phyloP scores from a whole-genome alignment of 2,113 vertebrate genomes.

The Ibidorhyncha struthersii region DNA sequence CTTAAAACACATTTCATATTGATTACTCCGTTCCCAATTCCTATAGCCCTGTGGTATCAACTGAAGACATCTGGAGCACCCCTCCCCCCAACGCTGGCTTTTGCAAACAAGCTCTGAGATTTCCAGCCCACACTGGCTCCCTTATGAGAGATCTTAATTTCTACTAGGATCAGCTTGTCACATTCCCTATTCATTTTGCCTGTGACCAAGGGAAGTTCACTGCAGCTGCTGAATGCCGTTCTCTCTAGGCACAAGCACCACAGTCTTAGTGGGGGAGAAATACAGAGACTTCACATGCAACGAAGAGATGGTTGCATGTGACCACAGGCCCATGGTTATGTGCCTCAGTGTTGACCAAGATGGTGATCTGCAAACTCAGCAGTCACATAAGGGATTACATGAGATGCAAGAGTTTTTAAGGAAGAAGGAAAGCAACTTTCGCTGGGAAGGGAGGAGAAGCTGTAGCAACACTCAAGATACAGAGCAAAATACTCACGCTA shows the following conservation, averaged over 20 bases:
- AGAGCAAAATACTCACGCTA: constrained; percentile 84
- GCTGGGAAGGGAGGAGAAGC: fast-evolving
- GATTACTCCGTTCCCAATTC: neutral
- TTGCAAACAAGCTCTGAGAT: neutral
- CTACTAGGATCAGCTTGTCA: neutral
- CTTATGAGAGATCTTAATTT: neutral
- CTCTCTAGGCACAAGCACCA: neutral
- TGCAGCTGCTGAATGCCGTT: neutral
- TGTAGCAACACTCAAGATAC: fast-evolving
- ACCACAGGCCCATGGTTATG: neutral
- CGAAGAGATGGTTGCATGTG: neutral
- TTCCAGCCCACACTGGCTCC: neutral
- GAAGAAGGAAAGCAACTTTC: neutral
- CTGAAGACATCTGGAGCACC: neutral
- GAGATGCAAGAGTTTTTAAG: neutral
- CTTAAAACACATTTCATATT: neutral
- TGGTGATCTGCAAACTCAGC: neutral
- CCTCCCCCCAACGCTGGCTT: neutral
- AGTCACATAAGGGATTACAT: fast-evolving
- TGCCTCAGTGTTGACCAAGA: neutral
- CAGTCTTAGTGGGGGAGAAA: neutral
- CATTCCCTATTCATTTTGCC: neutral
- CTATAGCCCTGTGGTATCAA: neutral
- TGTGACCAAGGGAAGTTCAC: neutral
- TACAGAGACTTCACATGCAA: neutral